These are phyloP conservation scores for Cephus nigrinus DNA, from an alignment of 2,888 invertebrate species.

Conservation along the genomic window DNA sequence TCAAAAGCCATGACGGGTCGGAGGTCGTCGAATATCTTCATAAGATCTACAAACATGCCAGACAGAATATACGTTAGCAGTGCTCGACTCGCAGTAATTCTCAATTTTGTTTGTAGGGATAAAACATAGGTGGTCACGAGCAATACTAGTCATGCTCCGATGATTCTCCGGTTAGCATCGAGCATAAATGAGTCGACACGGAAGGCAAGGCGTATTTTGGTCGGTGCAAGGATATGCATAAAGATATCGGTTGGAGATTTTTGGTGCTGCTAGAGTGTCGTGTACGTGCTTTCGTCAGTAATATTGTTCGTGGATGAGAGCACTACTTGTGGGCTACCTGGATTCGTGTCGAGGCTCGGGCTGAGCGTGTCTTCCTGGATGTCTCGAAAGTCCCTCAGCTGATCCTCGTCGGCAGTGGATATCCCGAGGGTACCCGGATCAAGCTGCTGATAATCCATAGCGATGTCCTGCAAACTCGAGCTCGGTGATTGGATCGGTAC, in stretches of 20 bases:
- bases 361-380: conserved; percentile 40
- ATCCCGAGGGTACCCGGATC: conserved; percentile 27
- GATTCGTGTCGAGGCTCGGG: conserved; percentile 45
- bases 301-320: conserved; percentile 17
- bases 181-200: not conserved
- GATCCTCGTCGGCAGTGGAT: conserved; percentile 30
- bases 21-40: conserved; percentile 52
- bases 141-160: not conserved
- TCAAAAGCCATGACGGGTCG: conserved; percentile 44
- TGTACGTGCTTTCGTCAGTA: conserved; percentile 15
- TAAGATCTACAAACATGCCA: conserved; percentile 47
- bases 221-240: conserved; percentile 12
- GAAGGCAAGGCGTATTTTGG: not conserved
- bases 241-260: conserved; percentile 14
- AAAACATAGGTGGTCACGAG: not conserved
- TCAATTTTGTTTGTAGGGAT: conserved; percentile 7
- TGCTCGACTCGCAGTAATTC: conserved; percentile 11
- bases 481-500: conserved; percentile 26
- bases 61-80: conserved; percentile 21
- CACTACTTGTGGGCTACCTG: conserved; percentile 44
- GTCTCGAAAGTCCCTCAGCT: conserved; percentile 39
- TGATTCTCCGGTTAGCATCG: not conserved
- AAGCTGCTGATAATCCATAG: conserved; percentile 37
- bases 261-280: conserved; percentile 20
- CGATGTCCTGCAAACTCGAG: conserved; percentile 30